Evolutionary conservation across 2,888 invertebrate genomes (phyloP).

Genomic region (Helleia helle): DNA sequence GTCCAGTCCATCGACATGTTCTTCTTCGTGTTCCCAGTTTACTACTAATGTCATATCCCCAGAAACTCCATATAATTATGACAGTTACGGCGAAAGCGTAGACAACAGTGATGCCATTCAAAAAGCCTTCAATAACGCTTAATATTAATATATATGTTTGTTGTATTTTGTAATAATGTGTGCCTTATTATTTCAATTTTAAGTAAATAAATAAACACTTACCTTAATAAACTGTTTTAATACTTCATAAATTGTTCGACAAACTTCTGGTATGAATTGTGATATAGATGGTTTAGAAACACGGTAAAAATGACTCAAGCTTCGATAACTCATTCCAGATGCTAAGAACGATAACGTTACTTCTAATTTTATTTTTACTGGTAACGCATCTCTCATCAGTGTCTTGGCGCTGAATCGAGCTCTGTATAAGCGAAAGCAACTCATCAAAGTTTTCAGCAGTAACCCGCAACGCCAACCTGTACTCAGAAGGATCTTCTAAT

Average conservation of each 20-base stretch:
- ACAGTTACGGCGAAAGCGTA: conserved; percentile 13
- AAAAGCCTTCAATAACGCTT: conserved; percentile 8
- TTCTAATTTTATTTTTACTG: conserved; percentile 9
- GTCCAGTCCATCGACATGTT: conserved; percentile 15
- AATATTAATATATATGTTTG: conserved; percentile 6
- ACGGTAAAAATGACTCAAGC: conserved; percentile 7
- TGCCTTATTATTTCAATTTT: conserved; percentile 9
- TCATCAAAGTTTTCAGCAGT: conserved; percentile 18
- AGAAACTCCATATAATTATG: conserved; percentile 17
- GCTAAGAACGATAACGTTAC: conserved; percentile 10
- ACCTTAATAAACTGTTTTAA: conserved; percentile 9
- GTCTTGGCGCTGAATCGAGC: conserved; percentile 17
- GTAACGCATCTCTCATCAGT: conserved; percentile 21
- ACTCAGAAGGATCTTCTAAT: conserved; percentile 15
- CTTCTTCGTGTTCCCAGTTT: conserved; percentile 12
- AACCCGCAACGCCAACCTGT: conserved; percentile 15
- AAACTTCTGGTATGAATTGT: conserved; percentile 1
- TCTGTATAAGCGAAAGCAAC: conserved; percentile 13
- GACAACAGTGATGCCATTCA: conserved; percentile 19
- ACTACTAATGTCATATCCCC: conserved; percentile 11
- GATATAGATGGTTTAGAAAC: conserved; percentile 7
- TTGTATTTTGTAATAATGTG: conserved; percentile 7
- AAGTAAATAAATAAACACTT: conserved; percentile 10
- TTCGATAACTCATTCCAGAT: conserved; percentile 10
- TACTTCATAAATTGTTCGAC: not conserved